phyloP scores from a whole-genome alignment of 2,113 vertebrate genomes.

The Athene noctua region DNA sequence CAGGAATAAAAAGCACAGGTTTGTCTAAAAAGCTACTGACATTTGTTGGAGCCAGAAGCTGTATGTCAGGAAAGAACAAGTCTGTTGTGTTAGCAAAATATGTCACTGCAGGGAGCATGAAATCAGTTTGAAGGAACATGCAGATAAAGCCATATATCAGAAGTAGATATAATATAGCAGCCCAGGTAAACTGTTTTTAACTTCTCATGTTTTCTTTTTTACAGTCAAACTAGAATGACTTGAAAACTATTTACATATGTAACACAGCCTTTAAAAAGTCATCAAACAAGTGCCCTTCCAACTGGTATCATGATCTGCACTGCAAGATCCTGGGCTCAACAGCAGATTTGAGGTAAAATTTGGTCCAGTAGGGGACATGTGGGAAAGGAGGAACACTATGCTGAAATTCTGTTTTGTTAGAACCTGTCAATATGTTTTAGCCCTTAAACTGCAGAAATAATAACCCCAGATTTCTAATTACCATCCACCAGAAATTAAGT shows the following conservation, averaged over 20 bases:
- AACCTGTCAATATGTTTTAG: not conserved
- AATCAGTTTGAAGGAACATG: slow-evolving; percentile 42
- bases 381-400: not conserved
- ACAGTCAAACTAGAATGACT: not conserved
- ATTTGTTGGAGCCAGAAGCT: slow-evolving; percentile 56
- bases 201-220: not conserved
- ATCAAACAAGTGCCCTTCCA: not conserved
- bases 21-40: slow-evolving; percentile 57
- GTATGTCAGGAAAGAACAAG: slow-evolving; percentile 20
- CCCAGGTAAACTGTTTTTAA: not conserved
- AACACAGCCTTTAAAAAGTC: not conserved
- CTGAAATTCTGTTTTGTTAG: not conserved
- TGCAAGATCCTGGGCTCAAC: not conserved
- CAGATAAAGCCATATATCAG: slow-evolving; percentile 24
- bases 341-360: not conserved
- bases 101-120: slow-evolving; percentile 47
- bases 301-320: not conserved
- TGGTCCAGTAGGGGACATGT: not conserved
- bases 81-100: slow-evolving; percentile 63
- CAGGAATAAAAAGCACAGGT: slow-evolving; percentile 44
- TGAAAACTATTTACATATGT: not conserved
- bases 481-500: not conserved
- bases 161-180: not conserved
- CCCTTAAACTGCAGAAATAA: not conserved
- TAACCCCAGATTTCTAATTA: not conserved